phyloP scores from a whole-genome alignment of 2,797 vertebrate species.

The Myoxocephalus aenaeus region DNA sequence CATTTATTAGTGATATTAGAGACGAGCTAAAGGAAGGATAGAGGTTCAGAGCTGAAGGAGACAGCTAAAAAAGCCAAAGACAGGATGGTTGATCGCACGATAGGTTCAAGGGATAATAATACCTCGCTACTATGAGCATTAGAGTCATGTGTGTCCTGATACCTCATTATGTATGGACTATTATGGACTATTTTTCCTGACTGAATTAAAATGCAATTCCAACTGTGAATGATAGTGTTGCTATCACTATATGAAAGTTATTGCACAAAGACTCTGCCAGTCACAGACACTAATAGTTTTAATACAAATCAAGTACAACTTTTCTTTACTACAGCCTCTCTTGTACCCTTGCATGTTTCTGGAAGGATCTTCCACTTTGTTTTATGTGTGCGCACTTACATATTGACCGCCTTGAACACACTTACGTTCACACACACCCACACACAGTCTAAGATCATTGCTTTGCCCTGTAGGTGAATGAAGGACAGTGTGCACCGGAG shows the following conservation, averaged over 20 bases:
- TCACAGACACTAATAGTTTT: neutral
- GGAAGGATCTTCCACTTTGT: neutral
- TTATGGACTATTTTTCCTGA: neutral
- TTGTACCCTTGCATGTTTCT: neutral
- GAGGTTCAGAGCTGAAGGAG: slow-evolving; percentile 31
- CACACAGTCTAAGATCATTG: slow-evolving; percentile 49
- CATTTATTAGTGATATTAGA: slow-evolving; percentile 59
- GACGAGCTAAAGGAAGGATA: slow-evolving; percentile 32
- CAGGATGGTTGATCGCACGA: slow-evolving; percentile 29
- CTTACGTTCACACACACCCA: slow-evolving; percentile 20
- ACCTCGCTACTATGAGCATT: neutral
- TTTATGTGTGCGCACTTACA: neutral
- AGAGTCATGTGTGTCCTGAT: neutral
- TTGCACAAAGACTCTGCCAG: neutral
- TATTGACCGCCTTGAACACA: slow-evolving; percentile 2
- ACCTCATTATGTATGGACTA: no score
- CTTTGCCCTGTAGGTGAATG: slow-evolving; percentile 70
- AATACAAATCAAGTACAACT: neutral
- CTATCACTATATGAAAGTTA: neutral
- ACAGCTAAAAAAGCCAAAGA: slow-evolving; percentile 28
- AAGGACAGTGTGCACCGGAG: slow-evolving; percentile 73
- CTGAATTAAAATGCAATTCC: neutral
- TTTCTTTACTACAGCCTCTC: neutral
- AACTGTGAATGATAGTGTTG: neutral
- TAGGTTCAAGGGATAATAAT: slow-evolving; percentile 7